These are phyloP conservation scores for Sminthurinus signatus DNA, from an alignment of 1,140 invertebrate species.

Conservation along the genomic window DNA sequence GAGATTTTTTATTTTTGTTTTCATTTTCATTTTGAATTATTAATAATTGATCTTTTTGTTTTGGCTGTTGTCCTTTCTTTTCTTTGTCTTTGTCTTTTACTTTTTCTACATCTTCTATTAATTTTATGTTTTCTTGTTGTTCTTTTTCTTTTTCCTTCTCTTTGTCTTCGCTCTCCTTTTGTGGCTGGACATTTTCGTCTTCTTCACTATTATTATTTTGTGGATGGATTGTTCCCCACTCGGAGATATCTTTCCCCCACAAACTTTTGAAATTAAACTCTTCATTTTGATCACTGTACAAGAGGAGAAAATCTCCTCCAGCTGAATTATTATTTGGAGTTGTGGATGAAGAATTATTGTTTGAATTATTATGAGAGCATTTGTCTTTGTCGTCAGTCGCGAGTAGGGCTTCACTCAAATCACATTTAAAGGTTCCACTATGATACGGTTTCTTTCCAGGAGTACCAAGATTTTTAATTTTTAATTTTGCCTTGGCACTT, in stretches of 20 bases:
- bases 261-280: slow-evolving; percentile 26
- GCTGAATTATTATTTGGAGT: slow-evolving; percentile 3
- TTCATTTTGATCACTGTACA: slow-evolving; percentile 12
- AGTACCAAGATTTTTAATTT: neutral
- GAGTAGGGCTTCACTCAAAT: slow-evolving; percentile 27
- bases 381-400: slow-evolving; percentile 11
- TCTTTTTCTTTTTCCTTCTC: too few species aligned
- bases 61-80: neutral
- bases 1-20: too few species aligned
- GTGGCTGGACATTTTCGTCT: too few species aligned
- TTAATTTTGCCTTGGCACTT: slow-evolving; percentile 14
- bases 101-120: too few species aligned
- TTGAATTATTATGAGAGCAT: neutral
- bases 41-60: slow-evolving; percentile 3
- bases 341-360: neutral
- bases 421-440: slow-evolving; percentile 20
- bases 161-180: too few species aligned
- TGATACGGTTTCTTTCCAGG: neutral
- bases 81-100: too few species aligned
- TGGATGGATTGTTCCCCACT: slow-evolving; percentile 22
- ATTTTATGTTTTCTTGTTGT: too few species aligned
- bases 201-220: neutral
- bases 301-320: slow-evolving; percentile 17
- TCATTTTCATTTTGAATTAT: too few species aligned
- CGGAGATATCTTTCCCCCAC: slow-evolving; percentile 29